phyloP scores from a whole-genome alignment of 2,888 invertebrate genomes.

The Tenthredo notha region DNA sequence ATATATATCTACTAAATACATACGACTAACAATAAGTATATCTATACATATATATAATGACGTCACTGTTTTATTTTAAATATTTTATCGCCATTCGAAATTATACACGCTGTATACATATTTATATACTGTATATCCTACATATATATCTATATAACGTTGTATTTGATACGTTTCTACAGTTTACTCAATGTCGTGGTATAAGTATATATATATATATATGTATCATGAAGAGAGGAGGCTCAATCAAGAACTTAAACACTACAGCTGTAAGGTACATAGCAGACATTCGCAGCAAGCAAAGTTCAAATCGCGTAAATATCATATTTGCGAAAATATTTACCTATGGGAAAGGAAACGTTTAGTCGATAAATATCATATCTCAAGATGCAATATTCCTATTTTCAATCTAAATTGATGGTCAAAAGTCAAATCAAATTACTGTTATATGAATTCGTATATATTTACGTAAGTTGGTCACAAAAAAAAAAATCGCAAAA shows the following conservation, averaged over 20 bases:
- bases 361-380: not conserved
- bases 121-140: not conserved
- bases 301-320: not conserved
- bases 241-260: slow-evolving; percentile 33
- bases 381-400: not conserved
- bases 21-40: not conserved
- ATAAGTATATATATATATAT: not conserved
- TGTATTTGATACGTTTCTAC: not conserved
- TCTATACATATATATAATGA: not conserved
- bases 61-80: slow-evolving; percentile 8
- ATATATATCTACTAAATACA: not conserved
- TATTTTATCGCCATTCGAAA: not conserved
- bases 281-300: not conserved
- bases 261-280: not conserved
- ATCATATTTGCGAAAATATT: slow-evolving; percentile 17
- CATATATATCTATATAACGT: not conserved
- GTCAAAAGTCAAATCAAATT: not conserved
- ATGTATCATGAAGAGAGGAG: not conserved
- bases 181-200: slow-evolving; percentile 3
- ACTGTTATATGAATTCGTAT: not conserved
- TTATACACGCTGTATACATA: not conserved
- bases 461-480: no score
- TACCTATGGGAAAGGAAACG: not conserved
- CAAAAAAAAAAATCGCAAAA: not conserved
- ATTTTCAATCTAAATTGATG: not conserved